Evolutionary conservation across 2,113 vertebrate species (phyloP), one percentile per base, ranked within the genome.

Genomic region (Theristicus caerulescens): DNA sequence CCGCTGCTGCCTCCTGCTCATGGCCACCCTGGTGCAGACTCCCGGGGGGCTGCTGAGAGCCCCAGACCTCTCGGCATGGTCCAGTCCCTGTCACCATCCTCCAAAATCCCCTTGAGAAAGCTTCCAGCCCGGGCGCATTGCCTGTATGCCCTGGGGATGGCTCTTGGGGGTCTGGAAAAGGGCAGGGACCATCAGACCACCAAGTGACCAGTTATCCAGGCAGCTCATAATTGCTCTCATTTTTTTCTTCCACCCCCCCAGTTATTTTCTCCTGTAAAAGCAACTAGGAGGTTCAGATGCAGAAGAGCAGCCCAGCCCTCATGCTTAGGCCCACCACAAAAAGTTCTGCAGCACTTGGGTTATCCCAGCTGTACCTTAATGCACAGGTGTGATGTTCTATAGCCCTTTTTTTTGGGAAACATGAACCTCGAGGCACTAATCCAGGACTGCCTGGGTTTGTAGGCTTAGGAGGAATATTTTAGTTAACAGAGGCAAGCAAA

Each of bases 91-190:
- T 12, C 49, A 49, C 11, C n/a, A 34, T 6, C 42, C 64, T 78
- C 21, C 22, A 52, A 44, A 27, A 25, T 4, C 6, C 29, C 36
- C 64, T 42, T 5, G 26, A 32, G 52, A 29, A 82, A 82, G 4
- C n/a, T 67, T 24, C 78, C 47, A 10, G n/a, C 25, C 73, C 42
- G 6, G 31, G 13, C 1, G 2, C 0, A 0, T 7, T 19, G 19
- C 11, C 40, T 9, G 2, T 7, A 8, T 7, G 40, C 40, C 64
- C 34, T 19, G 36, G 61, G 46, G 80, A 36, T 24, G 46, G 44
- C 34, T 89, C 52, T 67, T 34, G 19, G n/a, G 57, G 18, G 13
- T 16, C n/a, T 93, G 83, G 32, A 10, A 13, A 64, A 74, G n/a
- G 64, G 21, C 74, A 94, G 74, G 52, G 38, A 72, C 29, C 0